phyloP scores from a whole-genome alignment of 1,140 invertebrate genomes.

The Metopolophium dirhodum region DNA sequence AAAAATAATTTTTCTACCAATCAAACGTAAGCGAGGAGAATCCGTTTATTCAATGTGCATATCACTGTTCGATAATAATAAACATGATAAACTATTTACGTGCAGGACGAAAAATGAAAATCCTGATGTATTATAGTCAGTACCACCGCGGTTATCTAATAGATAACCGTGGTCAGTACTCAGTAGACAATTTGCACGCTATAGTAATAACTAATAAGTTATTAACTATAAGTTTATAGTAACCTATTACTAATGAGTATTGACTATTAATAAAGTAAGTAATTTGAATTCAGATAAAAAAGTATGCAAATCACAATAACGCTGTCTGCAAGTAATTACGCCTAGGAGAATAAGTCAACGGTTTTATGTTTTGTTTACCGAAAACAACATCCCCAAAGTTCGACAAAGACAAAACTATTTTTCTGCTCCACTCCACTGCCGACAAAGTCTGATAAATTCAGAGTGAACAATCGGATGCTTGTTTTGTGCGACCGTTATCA shows the following conservation, averaged over 20 bases:
- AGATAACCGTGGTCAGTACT: no score
- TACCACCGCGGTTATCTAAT: no score
- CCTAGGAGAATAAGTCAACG: neutral
- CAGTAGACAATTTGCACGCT: no score
- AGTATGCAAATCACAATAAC: neutral
- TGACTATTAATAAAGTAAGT: neutral
- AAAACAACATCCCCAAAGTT: neutral
- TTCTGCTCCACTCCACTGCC: neutral
- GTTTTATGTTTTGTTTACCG: neutral
- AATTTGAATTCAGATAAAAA: neutral
- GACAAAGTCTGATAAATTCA: neutral
- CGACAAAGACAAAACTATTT: neutral
- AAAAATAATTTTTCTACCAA: neutral
- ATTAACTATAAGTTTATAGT: no score
- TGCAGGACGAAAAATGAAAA: no score
- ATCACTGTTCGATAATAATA: neutral
- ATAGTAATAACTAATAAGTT: no score
- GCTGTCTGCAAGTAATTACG: neutral
- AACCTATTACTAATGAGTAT: no score
- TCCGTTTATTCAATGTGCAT: neutral
- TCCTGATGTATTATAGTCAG: no score
- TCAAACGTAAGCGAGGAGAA: neutral
- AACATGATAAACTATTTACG: neutral
- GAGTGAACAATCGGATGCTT: neutral
- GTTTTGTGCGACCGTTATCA: neutral